Evolutionary conservation across 2,888 invertebrate species (phyloP), one percentile per base, ranked within the genome.

Genomic region (Drosophila paucipuncta): DNA sequence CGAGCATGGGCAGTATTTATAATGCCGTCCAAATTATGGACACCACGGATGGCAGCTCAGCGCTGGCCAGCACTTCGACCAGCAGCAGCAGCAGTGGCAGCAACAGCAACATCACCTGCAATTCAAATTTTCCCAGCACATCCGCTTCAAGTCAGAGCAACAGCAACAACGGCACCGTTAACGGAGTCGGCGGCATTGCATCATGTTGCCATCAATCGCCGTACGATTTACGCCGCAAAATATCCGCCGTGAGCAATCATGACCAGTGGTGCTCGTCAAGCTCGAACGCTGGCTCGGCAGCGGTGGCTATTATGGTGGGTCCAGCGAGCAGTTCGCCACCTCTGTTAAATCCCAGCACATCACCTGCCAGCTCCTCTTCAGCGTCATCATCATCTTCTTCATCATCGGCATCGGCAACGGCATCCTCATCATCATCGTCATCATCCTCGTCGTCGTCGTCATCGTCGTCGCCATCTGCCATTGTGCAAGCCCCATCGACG

Each of bases 151-250:
- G 68, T 64, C 80, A 78, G 52, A 68, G 52, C 18, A 67, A 30
- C 39, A 64, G 57, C 39, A 52, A 31, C 28, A 57, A 49, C n/a
- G 33, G 54, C 28, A 39, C n/a, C 25, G 25, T 47, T 16, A 47
- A 25, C 16, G 43, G 62, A 11, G 39, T 73, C 39, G 66, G 33
- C 28, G 18, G 58, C 54, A 64, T 57, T 18, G 39, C 67, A 18
- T 73, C 91, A 57, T 92, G 91, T 75, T 94, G 94, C 80, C 97
- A 98, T 94, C 97, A 97, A 93, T 97, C 97, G 81, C 98, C 98
- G 3, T 98, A 98, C 92, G 98, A 98, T 93, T 94, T 98, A 91
- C 95, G 98, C 76, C 95, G 98, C 88, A 98, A 98, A 94, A 97
- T 93, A 78, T 90, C 91, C 50, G 83, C 92, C 60, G 79, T 89